Percentiles rank a stretch among this genome's conserved stretches.
phyloP scores from a whole-genome alignment of 2,888 invertebrate species.

The Phragmatobia fuliginosa region DNA sequence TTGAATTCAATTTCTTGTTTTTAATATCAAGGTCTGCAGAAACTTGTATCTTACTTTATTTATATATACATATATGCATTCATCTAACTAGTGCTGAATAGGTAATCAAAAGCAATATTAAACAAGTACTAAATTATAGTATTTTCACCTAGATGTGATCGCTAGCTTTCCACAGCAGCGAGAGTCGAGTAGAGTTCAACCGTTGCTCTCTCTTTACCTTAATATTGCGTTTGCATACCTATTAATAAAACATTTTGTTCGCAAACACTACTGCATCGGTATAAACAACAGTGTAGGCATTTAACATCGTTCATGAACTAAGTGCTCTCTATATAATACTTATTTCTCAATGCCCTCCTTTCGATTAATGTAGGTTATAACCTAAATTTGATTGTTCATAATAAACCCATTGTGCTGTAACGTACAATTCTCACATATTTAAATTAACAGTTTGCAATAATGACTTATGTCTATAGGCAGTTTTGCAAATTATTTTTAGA shows the following conservation, averaged over 20 bases:
- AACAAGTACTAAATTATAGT: conserved; percentile 67
- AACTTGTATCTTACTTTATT: not conserved
- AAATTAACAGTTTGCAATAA: conserved; percentile 13
- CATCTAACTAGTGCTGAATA: not conserved
- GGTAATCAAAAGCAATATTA: conserved; percentile 62
- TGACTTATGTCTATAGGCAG: conserved; percentile 3
- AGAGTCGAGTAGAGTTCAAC: conserved; percentile 54
- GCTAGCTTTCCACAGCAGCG: conserved; percentile 75
- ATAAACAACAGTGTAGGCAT: conserved; percentile 31
- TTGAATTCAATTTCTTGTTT: not conserved
- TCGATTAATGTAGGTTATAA: conserved; percentile 49
- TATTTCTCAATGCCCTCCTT: conserved; percentile 52
- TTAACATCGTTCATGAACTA: conserved; percentile 48
- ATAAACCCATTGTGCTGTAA: conserved; percentile 27
- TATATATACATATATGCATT: too few species aligned
- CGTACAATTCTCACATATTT: conserved; percentile 20
- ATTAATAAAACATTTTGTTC: conserved; percentile 39
- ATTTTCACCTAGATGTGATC: conserved; percentile 73
- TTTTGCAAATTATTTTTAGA: not conserved
- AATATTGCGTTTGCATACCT: conserved; percentile 34
- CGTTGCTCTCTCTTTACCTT: conserved; percentile 52
- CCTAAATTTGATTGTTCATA: conserved; percentile 43
- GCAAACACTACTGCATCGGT: conserved; percentile 21
- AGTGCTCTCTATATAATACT: conserved; percentile 50
- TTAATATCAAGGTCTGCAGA: not conserved